phyloP scores from a whole-genome alignment of 2,888 invertebrate species.

The Copidosoma aretas region DNA sequence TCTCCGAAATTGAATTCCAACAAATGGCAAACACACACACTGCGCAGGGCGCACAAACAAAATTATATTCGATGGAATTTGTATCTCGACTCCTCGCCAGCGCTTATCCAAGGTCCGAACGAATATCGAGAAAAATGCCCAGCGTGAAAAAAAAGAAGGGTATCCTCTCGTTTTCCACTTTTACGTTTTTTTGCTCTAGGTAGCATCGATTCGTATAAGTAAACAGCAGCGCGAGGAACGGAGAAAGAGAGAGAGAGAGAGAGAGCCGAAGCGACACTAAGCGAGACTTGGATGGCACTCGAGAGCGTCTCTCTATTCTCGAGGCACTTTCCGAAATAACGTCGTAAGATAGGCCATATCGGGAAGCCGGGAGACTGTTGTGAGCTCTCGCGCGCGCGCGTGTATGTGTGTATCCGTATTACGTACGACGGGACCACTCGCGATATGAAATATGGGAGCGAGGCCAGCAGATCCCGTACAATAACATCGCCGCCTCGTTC shows the following conservation, averaged over 20 bases:
- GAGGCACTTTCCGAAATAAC: conserved; percentile 51
- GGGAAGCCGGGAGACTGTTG: conserved; percentile 23
- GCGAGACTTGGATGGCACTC: conserved; percentile 44
- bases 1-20: background rate
- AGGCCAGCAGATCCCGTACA: conserved; percentile 47
- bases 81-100: too few relatives aligned
- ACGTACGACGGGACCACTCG: background rate
- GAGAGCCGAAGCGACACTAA: conserved; percentile 22
- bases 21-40: too few relatives aligned
- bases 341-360: conserved; percentile 50
- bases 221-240: too few relatives aligned
- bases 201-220: too few relatives aligned
- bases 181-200: too few relatives aligned
- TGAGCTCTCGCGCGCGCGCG: background rate
- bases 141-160: too few relatives aligned
- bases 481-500: conserved; percentile 48
- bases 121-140: too few relatives aligned
- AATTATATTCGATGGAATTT: background rate
- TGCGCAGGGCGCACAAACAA: background rate
- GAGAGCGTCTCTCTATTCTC: conserved; percentile 45
- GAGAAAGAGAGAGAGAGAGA: too few relatives aligned
- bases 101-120: too few relatives aligned
- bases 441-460: conserved; percentile 51
- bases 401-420: background rate
- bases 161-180: too few relatives aligned